Percentiles rank a stretch among this genome's conserved stretches.
These are phyloP conservation scores for Tachina lurida DNA, from an alignment of 2,888 invertebrate species.

Conservation along the genomic window DNA sequence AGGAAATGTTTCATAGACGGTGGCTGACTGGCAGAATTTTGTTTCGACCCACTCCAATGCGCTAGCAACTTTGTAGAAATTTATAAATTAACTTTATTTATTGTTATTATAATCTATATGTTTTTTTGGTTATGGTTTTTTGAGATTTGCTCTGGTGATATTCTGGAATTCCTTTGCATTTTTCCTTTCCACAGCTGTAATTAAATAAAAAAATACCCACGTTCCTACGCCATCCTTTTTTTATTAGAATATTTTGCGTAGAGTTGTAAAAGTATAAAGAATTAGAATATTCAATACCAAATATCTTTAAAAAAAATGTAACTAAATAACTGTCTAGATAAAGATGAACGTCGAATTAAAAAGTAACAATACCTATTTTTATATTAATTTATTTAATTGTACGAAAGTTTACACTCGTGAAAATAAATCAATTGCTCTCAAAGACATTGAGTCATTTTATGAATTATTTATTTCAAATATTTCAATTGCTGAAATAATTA, in stretches of 20 bases:
- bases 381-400: too few species aligned
- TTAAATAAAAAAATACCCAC: conserved; percentile 17
- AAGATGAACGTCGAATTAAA: too few species aligned
- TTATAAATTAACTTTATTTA: conserved; percentile 6
- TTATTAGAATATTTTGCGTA: not conserved
- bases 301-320: not conserved
- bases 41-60: too few species aligned
- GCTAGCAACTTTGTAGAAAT: conserved; percentile 18
- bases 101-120: not conserved
- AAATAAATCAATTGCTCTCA: too few species aligned
- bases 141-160: conserved; percentile 31
- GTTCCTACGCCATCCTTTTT: not conserved
- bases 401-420: too few species aligned
- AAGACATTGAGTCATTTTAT: too few species aligned
- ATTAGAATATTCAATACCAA: not conserved
- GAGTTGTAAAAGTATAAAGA: conserved; percentile 5
- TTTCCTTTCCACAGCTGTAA: conserved; percentile 19
- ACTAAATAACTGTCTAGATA: too few species aligned
- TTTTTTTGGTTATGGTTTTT: conserved; percentile 48
- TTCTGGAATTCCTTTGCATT: conserved; percentile 25
- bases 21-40: not conserved
- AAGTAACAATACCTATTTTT: too few species aligned
- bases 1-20: too few species aligned
- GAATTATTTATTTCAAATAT: too few species aligned
- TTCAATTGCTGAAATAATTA: too few species aligned